Base-by-base conservation (phyloP, 2,888 invertebrate genomes). In the Polydrusus tereticollis region DNA sequence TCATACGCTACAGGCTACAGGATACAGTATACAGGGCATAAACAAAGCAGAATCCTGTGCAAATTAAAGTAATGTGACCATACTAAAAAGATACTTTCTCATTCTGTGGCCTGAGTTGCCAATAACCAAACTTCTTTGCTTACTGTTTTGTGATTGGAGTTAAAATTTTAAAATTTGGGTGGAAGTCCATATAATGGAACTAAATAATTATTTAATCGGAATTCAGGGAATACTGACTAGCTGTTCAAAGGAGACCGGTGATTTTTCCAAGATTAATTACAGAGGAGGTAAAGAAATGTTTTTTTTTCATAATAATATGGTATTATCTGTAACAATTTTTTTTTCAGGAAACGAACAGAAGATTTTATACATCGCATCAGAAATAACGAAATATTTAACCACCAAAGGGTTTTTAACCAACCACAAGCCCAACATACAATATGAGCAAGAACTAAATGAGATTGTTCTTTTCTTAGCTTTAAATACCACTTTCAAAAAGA, bases 321-420 rank as follows among this genome's bases (percentile, higher is more conserved):
- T 23, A n/a, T 23, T 18, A 26, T 60, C 12, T 55, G 10, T 20
- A 6, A 5, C n/a, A 41, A 38, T 43, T 12, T 33, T 18, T 59
- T 36, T 80, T 79, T 23, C 47, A 83, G 83, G 82, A 62, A 82
- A 83, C 69, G 83, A 83, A 72, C 72, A 78, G 58, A 78, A 77
- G 62, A 80, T 83, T 59, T 16, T 70, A 12, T 65, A 76, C 38
- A 59, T 82, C 29, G 52, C 76, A 47, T 58, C 69, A 14, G 78
- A 77, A 68, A 38, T 82, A 5, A 66, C 75, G 21, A 73, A 73
- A 21, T 80, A 77, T 58, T 63, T 82, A 16, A 71, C 65, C 45
- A 59, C 63, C 3, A 78, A 77, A 72, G 76, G 77, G 1, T 80
- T 81, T 47, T 71, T 80, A n/a, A 75, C 72, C 59, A 62, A 80